Conservation (phyloP, 2,888 invertebrate genomes). For the Gryllus longicercus region DNA sequence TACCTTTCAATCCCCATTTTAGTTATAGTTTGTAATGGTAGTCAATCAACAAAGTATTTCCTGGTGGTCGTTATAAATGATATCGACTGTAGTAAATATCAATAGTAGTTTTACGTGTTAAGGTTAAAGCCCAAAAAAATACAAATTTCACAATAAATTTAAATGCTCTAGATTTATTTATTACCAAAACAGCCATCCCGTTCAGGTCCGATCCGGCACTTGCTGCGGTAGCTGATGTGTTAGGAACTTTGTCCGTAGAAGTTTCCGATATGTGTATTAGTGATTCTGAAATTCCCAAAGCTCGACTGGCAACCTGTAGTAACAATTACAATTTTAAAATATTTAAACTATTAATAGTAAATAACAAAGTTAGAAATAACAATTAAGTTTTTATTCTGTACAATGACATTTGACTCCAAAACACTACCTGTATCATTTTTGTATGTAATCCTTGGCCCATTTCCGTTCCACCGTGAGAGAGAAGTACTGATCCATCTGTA, state of each 20-base stretch:
- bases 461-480: constrained; percentile 91
- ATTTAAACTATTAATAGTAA: neutral
- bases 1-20: no score
- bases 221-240: constrained; percentile 85
- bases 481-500: constrained; percentile 79
- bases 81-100: no score
- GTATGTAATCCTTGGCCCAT: constrained; percentile 97
- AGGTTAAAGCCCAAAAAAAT: no score
- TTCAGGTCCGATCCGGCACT: constrained; percentile 86
- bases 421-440: constrained; percentile 79
- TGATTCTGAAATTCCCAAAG: constrained; percentile 64
- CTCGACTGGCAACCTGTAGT: constrained; percentile 65
- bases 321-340: neutral
- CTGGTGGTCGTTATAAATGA: no score
- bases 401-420: neutral
- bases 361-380: neutral
- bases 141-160: neutral
- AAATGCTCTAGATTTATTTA: constrained; percentile 33
- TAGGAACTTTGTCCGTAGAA: constrained; percentile 86
- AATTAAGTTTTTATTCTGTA: neutral
- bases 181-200: constrained; percentile 80
- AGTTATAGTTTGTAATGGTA: no score
- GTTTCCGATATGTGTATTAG: constrained; percentile 80
- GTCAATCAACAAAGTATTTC: no score
- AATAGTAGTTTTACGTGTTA: no score